Evolutionary conservation across 2,888 invertebrate species (phyloP).

Genomic region (Lasioglossum calceatum): DNA sequence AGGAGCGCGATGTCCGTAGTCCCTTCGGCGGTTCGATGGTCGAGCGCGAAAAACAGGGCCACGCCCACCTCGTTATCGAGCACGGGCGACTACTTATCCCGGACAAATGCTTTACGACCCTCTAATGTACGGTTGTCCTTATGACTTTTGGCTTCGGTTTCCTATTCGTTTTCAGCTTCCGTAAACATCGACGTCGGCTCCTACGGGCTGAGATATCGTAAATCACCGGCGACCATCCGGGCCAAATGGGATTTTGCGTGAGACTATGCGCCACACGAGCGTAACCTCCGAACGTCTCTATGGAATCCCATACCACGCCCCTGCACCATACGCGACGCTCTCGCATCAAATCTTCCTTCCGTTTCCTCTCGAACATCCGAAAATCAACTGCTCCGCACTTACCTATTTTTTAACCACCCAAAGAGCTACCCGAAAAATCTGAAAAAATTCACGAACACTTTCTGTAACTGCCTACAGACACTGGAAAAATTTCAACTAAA

Average conservation of each 20-base stretch:
- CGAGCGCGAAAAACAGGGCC: conserved; percentile 51
- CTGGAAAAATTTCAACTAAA: neutral
- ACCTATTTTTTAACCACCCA: neutral
- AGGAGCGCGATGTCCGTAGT: conserved; percentile 39
- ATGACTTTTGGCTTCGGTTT: conserved; percentile 24
- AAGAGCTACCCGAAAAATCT: neutral
- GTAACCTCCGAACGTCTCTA: neutral
- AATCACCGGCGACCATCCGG: neutral
- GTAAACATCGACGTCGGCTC: neutral
- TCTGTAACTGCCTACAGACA: neutral
- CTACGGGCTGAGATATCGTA: neutral
- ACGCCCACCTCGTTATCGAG: conserved; percentile 68
- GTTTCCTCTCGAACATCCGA: neutral
- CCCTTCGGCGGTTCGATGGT: neutral
- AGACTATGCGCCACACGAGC: neutral
- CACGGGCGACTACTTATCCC: conserved; percentile 59
- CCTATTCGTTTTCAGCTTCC: conserved; percentile 15
- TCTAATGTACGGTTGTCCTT: conserved; percentile 57
- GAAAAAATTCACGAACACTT: neutral
- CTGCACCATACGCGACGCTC: neutral
- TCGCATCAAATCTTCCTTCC: neutral
- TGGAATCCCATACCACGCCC: neutral
- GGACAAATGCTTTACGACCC: conserved; percentile 57
- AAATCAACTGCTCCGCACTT: neutral
- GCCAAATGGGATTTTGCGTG: conserved; percentile 1